Percentiles rank a stretch among this genome's conserved stretches.
Conservation (phyloP, 2,797 vertebrate genomes). For the Chaenodraco wilsoni region DNA sequence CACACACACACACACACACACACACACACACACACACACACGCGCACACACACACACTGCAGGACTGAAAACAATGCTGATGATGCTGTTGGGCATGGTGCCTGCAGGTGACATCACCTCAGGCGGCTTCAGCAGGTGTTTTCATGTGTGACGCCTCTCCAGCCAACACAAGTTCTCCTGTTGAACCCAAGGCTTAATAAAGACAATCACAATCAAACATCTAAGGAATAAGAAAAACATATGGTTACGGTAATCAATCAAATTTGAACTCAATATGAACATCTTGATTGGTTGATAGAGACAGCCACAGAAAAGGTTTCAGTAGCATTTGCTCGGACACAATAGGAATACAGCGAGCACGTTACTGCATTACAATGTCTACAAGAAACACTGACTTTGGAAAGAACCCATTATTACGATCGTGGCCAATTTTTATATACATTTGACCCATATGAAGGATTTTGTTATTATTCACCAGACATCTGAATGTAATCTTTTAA, state of each 20-base stretch:
- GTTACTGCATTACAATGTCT: too few species aligned
- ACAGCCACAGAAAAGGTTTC: not conserved
- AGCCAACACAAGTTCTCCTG: not conserved
- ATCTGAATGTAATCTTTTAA: too few species aligned
- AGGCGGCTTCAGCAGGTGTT: conserved; percentile 43
- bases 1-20: conserved; percentile 14
- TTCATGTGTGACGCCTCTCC: conserved; percentile 10
- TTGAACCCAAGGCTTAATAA: not conserved
- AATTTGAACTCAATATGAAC: not conserved
- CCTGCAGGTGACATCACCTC: conserved; percentile 55
- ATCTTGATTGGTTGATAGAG: not conserved
- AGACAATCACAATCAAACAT: not conserved
- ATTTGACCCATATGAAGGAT: too few species aligned
- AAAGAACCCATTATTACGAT: too few species aligned
- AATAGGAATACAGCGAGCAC: not conserved
- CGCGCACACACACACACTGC: conserved; percentile 21
- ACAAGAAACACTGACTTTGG: too few species aligned
- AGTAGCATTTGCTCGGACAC: not conserved
- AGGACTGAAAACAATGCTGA: conserved; percentile 43
- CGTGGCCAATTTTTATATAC: too few species aligned
- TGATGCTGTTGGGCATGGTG: conserved; percentile 43
- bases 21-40: not conserved
- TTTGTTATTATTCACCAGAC: too few species aligned
- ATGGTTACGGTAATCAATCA: not conserved
- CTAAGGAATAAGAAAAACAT: not conserved